phyloP scores from a whole-genome alignment of 2,888 invertebrate species.

The Zootermopsis nevadensis region DNA sequence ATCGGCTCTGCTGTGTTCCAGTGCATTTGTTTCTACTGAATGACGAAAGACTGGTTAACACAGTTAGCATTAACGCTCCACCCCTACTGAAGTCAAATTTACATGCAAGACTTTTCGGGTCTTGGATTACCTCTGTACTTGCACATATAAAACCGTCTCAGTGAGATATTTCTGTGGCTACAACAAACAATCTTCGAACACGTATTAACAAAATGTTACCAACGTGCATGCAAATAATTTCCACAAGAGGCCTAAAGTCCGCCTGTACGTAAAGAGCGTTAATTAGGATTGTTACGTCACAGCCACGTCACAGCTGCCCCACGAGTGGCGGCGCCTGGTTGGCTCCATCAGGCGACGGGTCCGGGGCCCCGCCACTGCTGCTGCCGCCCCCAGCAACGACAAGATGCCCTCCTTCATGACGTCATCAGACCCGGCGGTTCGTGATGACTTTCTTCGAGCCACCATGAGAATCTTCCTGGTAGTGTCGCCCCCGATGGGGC shows the following conservation, averaged over 20 bases:
- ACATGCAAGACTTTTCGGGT: too few species aligned
- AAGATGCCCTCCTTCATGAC: conserved; percentile 46
- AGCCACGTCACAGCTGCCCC: conserved; percentile 55
- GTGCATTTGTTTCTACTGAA: too few species aligned
- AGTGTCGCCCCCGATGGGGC: conserved; percentile 75
- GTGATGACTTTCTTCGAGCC: conserved; percentile 77
- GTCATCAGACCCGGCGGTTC: conserved; percentile 58
- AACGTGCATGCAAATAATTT: background rate
- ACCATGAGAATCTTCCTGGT: conserved; percentile 81
- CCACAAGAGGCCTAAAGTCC: too few species aligned
- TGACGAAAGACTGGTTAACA: too few species aligned
- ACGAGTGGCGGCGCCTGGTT: conserved; percentile 64
- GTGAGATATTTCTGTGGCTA: too few species aligned
- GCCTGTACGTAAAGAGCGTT: background rate
- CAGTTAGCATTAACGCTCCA: too few species aligned
- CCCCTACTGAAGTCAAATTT: too few species aligned
- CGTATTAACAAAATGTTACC: background rate
- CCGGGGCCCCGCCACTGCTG: conserved; percentile 58
- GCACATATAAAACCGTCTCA: too few species aligned
- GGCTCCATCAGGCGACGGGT: conserved; percentile 64
- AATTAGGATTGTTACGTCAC: conserved; percentile 9
- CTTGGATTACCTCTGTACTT: too few species aligned
- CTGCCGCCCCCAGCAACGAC: conserved; percentile 51
- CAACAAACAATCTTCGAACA: too few species aligned
- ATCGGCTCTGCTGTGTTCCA: too few species aligned